Percentiles rank a stretch among this genome's conserved stretches.
These are phyloP conservation scores for Tiliacea aurago DNA, from an alignment of 2,888 invertebrate genomes.

Conservation along the genomic window DNA sequence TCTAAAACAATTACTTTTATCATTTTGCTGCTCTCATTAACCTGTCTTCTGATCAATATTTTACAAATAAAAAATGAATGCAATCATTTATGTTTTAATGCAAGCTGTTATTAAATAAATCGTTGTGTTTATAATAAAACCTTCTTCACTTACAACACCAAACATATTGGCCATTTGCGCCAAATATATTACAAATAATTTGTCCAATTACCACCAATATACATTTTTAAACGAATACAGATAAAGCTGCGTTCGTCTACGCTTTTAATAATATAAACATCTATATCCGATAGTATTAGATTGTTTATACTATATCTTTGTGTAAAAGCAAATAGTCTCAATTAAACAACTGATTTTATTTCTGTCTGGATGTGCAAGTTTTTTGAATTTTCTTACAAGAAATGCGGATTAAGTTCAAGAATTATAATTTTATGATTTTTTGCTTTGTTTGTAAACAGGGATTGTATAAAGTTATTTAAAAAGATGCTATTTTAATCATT, in stretches of 20 bases:
- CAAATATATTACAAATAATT: constrained; percentile 41
- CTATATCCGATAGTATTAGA: constrained; percentile 19
- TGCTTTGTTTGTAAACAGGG: neutral
- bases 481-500: too few species aligned
- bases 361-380: constrained; percentile 6
- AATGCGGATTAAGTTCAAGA: neutral
- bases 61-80: neutral
- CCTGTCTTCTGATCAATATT: neutral
- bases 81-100: constrained; percentile 6
- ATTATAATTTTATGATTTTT: neutral
- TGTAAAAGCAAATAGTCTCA: constrained; percentile 23
- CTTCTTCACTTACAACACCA: constrained; percentile 31
- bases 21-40: neutral
- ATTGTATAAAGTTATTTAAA: too few species aligned
- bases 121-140: constrained; percentile 25
- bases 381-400: neutral
- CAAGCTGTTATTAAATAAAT: constrained; percentile 32
- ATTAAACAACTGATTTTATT: constrained; percentile 38
- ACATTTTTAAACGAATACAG: constrained; percentile 16
- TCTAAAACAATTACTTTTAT: neutral
- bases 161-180: constrained; percentile 35
- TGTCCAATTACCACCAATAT: constrained; percentile 34
- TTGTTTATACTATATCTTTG: constrained; percentile 40
- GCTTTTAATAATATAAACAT: constrained; percentile 20
- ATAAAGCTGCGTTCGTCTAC: constrained; percentile 39